A percentile compares a stretch with the other conserved stretches of the same genome.
phyloP scores from a whole-genome alignment of 2,797 vertebrate genomes.

The Trichosurus vulpecula region DNA sequence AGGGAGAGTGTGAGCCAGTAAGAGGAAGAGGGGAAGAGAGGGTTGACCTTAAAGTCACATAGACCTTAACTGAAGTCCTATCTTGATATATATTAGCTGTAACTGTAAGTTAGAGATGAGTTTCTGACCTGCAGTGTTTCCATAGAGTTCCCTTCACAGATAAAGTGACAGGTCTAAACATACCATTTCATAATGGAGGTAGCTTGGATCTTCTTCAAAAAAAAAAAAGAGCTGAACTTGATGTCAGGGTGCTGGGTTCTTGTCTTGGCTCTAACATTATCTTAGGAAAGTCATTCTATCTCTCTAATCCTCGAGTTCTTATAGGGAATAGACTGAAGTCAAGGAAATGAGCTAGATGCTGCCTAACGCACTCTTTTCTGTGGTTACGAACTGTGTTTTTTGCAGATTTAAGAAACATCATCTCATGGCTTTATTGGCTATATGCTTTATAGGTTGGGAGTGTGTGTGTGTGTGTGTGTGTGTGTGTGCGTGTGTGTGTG shows the following conservation, averaged over 20 bases:
- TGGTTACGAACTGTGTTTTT: not conserved
- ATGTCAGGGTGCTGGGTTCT: not conserved
- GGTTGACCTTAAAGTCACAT: not conserved
- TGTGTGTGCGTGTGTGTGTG: not conserved
- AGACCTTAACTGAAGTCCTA: not conserved
- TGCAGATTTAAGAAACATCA: not conserved
- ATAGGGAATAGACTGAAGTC: not conserved
- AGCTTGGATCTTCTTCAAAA: not conserved
- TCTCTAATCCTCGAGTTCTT: not conserved
- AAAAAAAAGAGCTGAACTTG: not conserved
- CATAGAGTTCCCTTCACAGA: not conserved
- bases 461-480: not conserved
- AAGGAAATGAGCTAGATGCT: not conserved
- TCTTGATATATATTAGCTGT: not conserved
- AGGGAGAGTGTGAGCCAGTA: not conserved
- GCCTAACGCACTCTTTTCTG: not conserved
- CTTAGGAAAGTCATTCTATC: not conserved
- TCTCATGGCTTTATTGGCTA: not conserved
- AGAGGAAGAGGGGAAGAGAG: too few relatives aligned
- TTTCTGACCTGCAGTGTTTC: not conserved
- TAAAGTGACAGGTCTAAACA: not conserved
- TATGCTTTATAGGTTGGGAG: not conserved
- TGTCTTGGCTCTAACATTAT: not conserved
- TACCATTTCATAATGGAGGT: not conserved
- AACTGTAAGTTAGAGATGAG: not conserved